phyloP scores from a whole-genome alignment of 2,888 invertebrate species.

The Plusia festucae region DNA sequence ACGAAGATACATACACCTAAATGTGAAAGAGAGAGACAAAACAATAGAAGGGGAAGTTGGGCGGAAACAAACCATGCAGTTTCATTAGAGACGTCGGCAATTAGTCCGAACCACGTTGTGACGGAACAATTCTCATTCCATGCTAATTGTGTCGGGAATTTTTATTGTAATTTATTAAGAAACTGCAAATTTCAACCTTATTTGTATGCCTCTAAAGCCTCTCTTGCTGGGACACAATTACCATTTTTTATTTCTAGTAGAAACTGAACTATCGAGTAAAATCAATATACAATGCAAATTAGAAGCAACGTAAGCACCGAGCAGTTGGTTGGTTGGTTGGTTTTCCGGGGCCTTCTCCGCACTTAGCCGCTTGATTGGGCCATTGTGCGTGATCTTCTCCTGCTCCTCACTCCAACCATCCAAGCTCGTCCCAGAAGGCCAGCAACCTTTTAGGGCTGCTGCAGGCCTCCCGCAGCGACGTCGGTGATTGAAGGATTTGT shows the following conservation, averaged over 20 bases:
- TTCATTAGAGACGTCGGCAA: constrained; percentile 67
- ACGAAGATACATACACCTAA: constrained; percentile 14
- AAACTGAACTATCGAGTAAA: background rate
- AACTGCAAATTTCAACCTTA: constrained; percentile 17
- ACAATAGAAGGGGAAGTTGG: constrained; percentile 64
- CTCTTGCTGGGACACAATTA: constrained; percentile 12
- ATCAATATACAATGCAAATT: background rate
- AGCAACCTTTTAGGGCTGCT: too few relatives aligned
- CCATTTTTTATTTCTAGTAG: constrained; percentile 12
- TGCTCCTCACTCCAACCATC: too few relatives aligned
- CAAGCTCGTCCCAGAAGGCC: too few relatives aligned
- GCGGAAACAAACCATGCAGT: constrained; percentile 69
- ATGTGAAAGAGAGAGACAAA: constrained; percentile 46
- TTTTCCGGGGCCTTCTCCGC: too few relatives aligned
- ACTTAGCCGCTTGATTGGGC: too few relatives aligned
- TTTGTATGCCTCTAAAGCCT: constrained; percentile 1
- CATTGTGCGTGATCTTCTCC: too few relatives aligned
- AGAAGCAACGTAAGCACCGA: background rate
- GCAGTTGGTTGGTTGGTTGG: too few relatives aligned
- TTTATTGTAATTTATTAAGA: constrained; percentile 44
- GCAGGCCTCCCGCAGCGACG: too few relatives aligned
- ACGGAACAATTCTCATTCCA: constrained; percentile 57
- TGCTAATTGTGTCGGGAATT: constrained; percentile 55
- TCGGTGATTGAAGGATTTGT: too few relatives aligned
- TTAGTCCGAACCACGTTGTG: constrained; percentile 60